Evolutionary conservation across 2,888 invertebrate genomes (phyloP).

Genomic region (Cheilosia grossa): DNA sequence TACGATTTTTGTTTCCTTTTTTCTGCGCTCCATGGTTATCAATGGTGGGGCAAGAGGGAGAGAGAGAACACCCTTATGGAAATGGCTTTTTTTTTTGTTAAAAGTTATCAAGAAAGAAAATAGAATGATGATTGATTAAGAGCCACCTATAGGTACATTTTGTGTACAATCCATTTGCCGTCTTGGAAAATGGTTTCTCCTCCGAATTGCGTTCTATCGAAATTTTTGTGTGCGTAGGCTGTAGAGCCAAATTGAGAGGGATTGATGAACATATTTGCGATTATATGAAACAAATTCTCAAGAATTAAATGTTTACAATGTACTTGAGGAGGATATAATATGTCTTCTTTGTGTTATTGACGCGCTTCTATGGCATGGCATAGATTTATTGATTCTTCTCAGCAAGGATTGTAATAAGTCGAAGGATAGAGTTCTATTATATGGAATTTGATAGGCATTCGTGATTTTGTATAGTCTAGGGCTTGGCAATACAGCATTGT

Average conservation of each 20-base stretch:
- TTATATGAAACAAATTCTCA: conserved; percentile 31
- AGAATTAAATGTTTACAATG: conserved; percentile 56
- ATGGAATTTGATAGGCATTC: no score
- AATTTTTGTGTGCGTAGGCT: not conserved
- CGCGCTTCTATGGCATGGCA: not conserved
- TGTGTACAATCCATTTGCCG: not conserved
- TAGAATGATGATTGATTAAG: conserved; percentile 29
- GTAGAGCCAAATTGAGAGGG: conserved; percentile 8
- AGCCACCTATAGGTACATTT: not conserved
- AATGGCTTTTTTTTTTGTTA: not conserved
- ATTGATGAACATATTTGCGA: conserved; percentile 35
- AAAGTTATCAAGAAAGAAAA: not conserved
- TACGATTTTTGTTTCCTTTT: conserved; percentile 3
- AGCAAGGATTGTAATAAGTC: no score
- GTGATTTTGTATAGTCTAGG: no score
- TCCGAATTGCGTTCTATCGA: no score
- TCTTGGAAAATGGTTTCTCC: not conserved
- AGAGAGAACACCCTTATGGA: no score
- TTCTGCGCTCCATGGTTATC: conserved; percentile 30
- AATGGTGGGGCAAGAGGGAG: not conserved
- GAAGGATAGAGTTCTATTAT: no score
- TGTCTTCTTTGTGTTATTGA: conserved; percentile 1
- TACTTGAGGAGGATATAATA: conserved; percentile 38
- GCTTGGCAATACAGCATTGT: no score
- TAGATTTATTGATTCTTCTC: no score